These are phyloP conservation scores for Mormyrus lacerda DNA, from an alignment of 2,113 vertebrate species.

Conservation along the genomic window DNA sequence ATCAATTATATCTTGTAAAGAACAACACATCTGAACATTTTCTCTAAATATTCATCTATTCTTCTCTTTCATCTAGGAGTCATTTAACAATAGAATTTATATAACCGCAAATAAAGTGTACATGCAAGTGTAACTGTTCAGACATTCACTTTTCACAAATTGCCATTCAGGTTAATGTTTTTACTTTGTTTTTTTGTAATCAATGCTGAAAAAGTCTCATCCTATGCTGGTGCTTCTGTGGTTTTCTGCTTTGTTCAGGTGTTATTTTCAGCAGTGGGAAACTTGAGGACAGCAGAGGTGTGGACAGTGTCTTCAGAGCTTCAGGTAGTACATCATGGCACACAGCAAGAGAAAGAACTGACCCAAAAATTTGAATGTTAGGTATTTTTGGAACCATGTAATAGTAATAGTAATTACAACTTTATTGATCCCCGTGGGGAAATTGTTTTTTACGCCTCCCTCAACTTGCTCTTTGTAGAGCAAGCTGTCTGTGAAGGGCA, in stretches of 20 bases:
- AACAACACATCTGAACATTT: not conserved
- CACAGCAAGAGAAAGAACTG: slow-evolving; percentile 60
- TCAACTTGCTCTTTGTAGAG: too few relatives aligned
- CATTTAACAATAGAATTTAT: not conserved
- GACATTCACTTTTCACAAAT: not conserved
- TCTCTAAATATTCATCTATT: too few relatives aligned
- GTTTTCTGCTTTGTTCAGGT: not conserved
- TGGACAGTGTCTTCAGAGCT: slow-evolving; percentile 38
- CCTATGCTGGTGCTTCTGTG: not conserved
- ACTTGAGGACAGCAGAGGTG: slow-evolving; percentile 19
- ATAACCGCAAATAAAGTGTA: not conserved
- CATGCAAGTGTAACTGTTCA: not conserved
- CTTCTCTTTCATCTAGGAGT: not conserved
- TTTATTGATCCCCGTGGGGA: too few relatives aligned
- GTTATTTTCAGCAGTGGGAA: not conserved
- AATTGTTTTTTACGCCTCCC: too few relatives aligned
- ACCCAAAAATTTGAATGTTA: not conserved
- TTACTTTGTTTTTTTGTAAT: not conserved
- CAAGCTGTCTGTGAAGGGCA: too few relatives aligned
- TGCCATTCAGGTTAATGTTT: not conserved
- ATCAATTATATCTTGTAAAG: not conserved
- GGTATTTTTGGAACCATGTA: not conserved
- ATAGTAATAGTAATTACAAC: too few relatives aligned
- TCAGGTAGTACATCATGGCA: slow-evolving; percentile 57
- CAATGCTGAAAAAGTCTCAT: not conserved